Evolutionary conservation across 37 sponge, comb jelly and placozoan species (phyloP).

Genomic region (Crambe crambe): DNA sequence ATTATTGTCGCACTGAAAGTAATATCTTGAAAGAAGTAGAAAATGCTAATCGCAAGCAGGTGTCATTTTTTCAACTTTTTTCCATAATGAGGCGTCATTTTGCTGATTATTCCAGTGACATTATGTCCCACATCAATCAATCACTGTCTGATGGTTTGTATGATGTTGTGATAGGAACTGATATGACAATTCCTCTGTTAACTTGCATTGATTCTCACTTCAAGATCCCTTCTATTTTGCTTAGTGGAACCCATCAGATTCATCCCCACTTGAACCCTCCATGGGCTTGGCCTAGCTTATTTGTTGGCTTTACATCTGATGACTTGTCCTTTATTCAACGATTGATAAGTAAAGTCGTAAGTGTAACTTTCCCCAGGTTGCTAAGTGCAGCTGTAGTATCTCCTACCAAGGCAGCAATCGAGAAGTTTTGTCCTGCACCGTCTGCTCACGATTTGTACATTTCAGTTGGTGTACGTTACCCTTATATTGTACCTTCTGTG

Average conservation of each 20-base stretch:
- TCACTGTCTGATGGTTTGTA: neutral
- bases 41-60: neutral
- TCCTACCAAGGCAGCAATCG: neutral
- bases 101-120: neutral
- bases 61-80: neutral
- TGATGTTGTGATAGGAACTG: constrained; percentile 2
- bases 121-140: neutral
- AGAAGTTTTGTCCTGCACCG: neutral
- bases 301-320: neutral
- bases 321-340: neutral
- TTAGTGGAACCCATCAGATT: neutral
- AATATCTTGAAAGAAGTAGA: neutral
- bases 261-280: neutral
- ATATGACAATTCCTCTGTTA: neutral
- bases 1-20: neutral
- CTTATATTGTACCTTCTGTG: constrained; percentile 23
- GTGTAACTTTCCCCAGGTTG: neutral
- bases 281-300: constrained; percentile 8
- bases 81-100: neutral
- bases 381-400: neutral
- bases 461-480: neutral
- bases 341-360: neutral
- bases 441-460: neutral
- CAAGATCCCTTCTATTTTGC: constrained; percentile 3
- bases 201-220: neutral